Conservation (phyloP, 1,140 invertebrate species). For the Drosophila novamexicana region DNA sequence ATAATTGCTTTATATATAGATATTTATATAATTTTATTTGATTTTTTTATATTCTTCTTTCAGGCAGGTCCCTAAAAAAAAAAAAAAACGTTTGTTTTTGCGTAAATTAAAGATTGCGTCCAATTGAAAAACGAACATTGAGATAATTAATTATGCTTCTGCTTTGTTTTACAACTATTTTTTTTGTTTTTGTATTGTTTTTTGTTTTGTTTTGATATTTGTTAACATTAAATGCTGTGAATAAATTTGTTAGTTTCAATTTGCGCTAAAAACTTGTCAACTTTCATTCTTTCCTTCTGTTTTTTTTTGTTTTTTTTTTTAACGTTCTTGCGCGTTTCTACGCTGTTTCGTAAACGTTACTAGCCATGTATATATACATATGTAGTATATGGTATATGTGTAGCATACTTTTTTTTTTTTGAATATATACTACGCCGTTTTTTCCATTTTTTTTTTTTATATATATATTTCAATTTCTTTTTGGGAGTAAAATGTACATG, state of each 20-base stretch:
- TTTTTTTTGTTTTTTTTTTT: neutral
- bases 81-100: neutral
- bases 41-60: slow-evolving; percentile 2
- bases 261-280: slow-evolving; percentile 41
- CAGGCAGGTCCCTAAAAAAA: slow-evolving; percentile 23
- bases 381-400: neutral
- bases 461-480: slow-evolving; percentile 7
- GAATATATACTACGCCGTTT: slow-evolving; percentile 9
- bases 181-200: slow-evolving; percentile 17
- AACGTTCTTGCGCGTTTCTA: slow-evolving; percentile 1
- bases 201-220: slow-evolving; percentile 32
- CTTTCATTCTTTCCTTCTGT: neutral
- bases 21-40: slow-evolving; percentile 9
- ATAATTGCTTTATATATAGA: slow-evolving; percentile 10
- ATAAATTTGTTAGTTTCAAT: slow-evolving; percentile 55
- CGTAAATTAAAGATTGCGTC: slow-evolving; percentile 1
- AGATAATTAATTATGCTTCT: slow-evolving; percentile 4
- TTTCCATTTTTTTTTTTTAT: neutral
- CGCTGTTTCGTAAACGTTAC: slow-evolving; percentile 11
- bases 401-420: neutral
- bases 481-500: slow-evolving; percentile 26
- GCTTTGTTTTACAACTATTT: slow-evolving; percentile 3
- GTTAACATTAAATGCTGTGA: slow-evolving; percentile 70
- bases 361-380: neutral
- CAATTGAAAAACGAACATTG: neutral